These are phyloP conservation scores for Chondrosia reniformis DNA, from an alignment of 37 sponge, comb jelly and placozoan genomes.

Conservation along the genomic window DNA sequence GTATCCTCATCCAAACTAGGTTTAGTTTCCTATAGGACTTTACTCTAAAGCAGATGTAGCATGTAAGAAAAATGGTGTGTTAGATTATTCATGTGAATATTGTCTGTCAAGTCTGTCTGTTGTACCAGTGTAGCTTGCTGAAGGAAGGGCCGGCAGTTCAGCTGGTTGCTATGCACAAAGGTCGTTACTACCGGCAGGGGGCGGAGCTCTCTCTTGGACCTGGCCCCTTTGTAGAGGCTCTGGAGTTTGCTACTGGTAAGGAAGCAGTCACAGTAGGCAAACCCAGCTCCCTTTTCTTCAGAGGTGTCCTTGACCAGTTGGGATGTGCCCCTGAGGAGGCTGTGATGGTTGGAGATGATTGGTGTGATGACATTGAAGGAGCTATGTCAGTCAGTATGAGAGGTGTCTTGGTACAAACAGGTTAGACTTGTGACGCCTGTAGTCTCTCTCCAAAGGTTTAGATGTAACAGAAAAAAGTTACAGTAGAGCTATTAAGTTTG, in stretches of 20 bases:
- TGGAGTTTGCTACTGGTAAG: slow-evolving; percentile 62
- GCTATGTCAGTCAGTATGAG: slow-evolving; percentile 56
- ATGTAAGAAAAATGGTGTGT: too few relatives aligned
- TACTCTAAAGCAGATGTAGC: too few relatives aligned
- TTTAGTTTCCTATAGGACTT: too few relatives aligned
- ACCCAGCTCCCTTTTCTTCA: slow-evolving; percentile 45
- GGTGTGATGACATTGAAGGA: slow-evolving; percentile 49
- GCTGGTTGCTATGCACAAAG: slow-evolving; percentile 67
- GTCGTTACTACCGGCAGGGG: slow-evolving; percentile 40
- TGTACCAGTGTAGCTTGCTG: slow-evolving; percentile 29
- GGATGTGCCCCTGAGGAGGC: slow-evolving; percentile 26
- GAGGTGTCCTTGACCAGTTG: slow-evolving; percentile 30
- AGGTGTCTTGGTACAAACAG: slow-evolving; percentile 63
- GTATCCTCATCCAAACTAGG: too few relatives aligned
- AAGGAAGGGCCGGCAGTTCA: neutral
- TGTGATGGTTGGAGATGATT: slow-evolving; percentile 82
- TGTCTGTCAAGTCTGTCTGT: too few relatives aligned
- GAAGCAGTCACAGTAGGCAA: slow-evolving; percentile 55
- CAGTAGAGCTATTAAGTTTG: too few relatives aligned
- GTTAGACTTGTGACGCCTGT: slow-evolving; percentile 16
- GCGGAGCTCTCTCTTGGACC: slow-evolving; percentile 63
- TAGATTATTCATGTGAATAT: too few relatives aligned
- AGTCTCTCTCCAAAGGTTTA: slow-evolving; percentile 1
- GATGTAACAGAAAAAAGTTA: too few relatives aligned
- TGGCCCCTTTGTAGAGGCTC: slow-evolving; percentile 69